Evolutionary conservation across 1,140 invertebrate species (phyloP).

Genomic region (Lysiphlebus fabarum): DNA sequence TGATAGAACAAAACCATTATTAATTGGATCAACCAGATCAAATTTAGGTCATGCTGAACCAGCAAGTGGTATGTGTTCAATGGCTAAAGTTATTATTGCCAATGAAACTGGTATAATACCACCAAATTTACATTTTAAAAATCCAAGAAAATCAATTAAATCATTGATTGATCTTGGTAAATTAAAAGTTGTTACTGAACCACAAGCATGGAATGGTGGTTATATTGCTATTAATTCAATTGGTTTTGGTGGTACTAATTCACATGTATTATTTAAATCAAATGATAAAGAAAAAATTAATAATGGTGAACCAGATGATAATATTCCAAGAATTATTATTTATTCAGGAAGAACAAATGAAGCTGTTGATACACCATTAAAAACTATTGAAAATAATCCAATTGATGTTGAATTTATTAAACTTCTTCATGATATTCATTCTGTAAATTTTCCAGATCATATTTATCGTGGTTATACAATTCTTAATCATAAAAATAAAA

Average conservation of each 20-base stretch:
- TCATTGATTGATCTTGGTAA: slow-evolving; percentile 43
- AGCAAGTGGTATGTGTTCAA: slow-evolving; percentile 78
- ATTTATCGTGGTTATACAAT: slow-evolving; percentile 62
- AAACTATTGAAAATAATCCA: slow-evolving; percentile 47
- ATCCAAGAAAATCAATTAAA: slow-evolving; percentile 55
- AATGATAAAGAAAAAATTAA: slow-evolving; percentile 57
- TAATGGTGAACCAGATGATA: slow-evolving; percentile 49
- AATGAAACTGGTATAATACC: slow-evolving; percentile 69
- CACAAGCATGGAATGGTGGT: slow-evolving; percentile 62
- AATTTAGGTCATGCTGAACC: slow-evolving; percentile 93
- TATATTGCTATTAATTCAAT: slow-evolving; percentile 53
- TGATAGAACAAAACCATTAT: slow-evolving; percentile 63
- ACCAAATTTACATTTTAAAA: slow-evolving; percentile 70
- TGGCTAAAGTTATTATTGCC: slow-evolving; percentile 73
- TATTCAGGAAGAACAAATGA: slow-evolving; percentile 70
- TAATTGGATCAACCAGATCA: slow-evolving; percentile 88
- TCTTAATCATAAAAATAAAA: slow-evolving; percentile 44
- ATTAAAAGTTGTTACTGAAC: slow-evolving; percentile 66
- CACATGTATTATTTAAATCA: slow-evolving; percentile 65
- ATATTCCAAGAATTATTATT: slow-evolving; percentile 61
- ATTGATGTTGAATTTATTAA: slow-evolving; percentile 59
- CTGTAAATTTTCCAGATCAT: too few species aligned
- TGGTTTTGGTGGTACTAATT: slow-evolving; percentile 64
- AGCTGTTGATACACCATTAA: not conserved
- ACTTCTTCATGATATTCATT: slow-evolving; percentile 54